Percentiles rank a stretch among this genome's conserved stretches.
These are phyloP conservation scores for Drosophila cardini DNA, from an alignment of 1,140 invertebrate species.

Conservation along the genomic window DNA sequence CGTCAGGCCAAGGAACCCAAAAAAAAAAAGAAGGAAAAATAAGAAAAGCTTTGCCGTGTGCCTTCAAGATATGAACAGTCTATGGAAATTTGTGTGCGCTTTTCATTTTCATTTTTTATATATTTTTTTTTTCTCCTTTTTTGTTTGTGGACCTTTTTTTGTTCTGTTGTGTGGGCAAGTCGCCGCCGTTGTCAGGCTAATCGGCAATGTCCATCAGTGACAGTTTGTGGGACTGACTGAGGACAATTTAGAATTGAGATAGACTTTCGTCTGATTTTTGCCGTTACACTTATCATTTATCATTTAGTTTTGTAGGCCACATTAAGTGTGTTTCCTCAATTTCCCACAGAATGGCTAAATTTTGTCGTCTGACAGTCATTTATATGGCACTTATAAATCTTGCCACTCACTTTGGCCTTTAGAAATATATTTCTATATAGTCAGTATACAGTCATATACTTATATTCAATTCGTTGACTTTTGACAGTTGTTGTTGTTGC, in stretches of 20 bases:
- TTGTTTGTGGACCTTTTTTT: conserved; percentile 30
- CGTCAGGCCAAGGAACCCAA: conserved; percentile 43
- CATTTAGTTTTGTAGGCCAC: conserved; percentile 63
- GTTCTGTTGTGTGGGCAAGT: conserved; percentile 26
- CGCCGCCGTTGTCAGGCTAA: conserved; percentile 54
- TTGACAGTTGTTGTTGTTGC: conserved; percentile 38
- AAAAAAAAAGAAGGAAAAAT: conserved; percentile 7
- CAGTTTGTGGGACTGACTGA: conserved; percentile 49
- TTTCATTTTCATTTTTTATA: conserved; percentile 13
- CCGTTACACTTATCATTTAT: conserved; percentile 69
- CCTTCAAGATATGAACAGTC: conserved; percentile 30
- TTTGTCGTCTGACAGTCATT: conserved; percentile 30
- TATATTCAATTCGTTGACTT: conserved; percentile 40
- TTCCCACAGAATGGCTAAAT: conserved; percentile 57
- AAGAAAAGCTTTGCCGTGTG: conserved; percentile 31
- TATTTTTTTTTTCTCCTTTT: conserved; percentile 4
- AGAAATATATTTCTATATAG: no score
- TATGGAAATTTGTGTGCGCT: conserved; percentile 33
- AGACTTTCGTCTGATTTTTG: conserved; percentile 37
- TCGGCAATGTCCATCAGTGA: conserved; percentile 71
- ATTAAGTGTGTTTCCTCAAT: conserved; percentile 78
- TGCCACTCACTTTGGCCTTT: no score
- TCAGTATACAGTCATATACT: background rate
- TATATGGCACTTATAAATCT: conserved; percentile 20
- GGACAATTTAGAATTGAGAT: conserved; percentile 36